Evolutionary conservation across 2,888 invertebrate genomes (phyloP), one percentile per base, ranked within the genome.

Genomic region (Spilosoma lubricipeda): DNA sequence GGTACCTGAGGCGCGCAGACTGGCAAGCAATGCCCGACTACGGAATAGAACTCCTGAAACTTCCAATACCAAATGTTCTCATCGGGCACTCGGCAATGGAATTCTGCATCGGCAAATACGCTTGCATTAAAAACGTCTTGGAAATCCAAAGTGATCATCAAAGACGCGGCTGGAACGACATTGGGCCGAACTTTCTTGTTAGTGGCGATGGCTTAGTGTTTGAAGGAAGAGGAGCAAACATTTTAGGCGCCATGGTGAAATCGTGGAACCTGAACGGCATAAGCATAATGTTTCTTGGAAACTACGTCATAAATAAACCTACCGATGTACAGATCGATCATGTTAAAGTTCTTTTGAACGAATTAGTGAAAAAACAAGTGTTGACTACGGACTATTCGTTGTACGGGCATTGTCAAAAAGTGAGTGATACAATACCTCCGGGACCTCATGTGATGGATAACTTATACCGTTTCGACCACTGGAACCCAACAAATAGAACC

Each of bases 1-100:
- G 95, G 95, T 95, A 93, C 88, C 87, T 94, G 76, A 92, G 94
- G 4, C 93, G 95, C 9, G 90, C 77, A 30, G 92, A 93, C 74
- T 95, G 95, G 95, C 93, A 93, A 80, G 94, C 95, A 27, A 87
- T 92, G 89, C 87, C 88, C 1, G 80, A 89, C 0, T 92, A 93
- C 81, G 79, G 73, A 7, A 80, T 88, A 66, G 83, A 84, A 0
- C 90, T 88, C 77, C 86, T 92, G 23, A 76, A 85, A 2, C 80
- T 93, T 13, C 95, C 95, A 0, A 81, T 95, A 4, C 70, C 86
- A 11, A 82, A 86, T 72, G 93, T 93, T 1, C 83, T 94, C 68
- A 89, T 95, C 66, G 93, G 93, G 1, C 94, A 95, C 81, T 90
- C 93, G 0, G 95, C 89, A 1, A 75, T 80, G 11, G 71, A 80